Percentiles rank a stretch among this genome's conserved stretches.
Conservation (phyloP, 2,888 invertebrate species). For the Sphecodes monilicornis region DNA sequence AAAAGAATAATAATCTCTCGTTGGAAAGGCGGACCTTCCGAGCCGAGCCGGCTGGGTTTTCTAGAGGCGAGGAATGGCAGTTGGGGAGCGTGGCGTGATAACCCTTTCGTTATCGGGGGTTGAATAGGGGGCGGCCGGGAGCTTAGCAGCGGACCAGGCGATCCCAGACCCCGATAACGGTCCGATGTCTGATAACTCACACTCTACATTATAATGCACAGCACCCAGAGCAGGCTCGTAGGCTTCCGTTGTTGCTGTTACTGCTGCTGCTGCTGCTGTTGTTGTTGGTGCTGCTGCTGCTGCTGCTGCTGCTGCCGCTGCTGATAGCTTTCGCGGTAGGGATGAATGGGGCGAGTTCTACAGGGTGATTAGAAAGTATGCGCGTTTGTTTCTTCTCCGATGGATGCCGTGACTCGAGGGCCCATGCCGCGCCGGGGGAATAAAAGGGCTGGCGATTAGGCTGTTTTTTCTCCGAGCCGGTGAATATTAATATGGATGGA, state of each 20-base stretch:
- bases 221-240: slow-evolving; percentile 67
- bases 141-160: slow-evolving; percentile 78
- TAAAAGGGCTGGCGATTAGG: background rate
- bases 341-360: slow-evolving; percentile 42
- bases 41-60: slow-evolving; percentile 38
- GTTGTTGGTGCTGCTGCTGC: slow-evolving; percentile 56
- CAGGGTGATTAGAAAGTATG: slow-evolving; percentile 69
- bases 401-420: slow-evolving; percentile 8
- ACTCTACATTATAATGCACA: slow-evolving; percentile 81
- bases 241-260: slow-evolving; percentile 56
- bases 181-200: slow-evolving; percentile 82
- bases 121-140: slow-evolving; percentile 69
- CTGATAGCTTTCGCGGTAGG: slow-evolving; percentile 42
- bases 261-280: slow-evolving; percentile 45
- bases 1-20: slow-evolving; percentile 74
- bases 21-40: slow-evolving; percentile 63
- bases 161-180: slow-evolving; percentile 81
- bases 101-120: slow-evolving; percentile 83
- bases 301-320: slow-evolving; percentile 26
- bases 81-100: slow-evolving; percentile 81
- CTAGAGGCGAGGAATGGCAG: slow-evolving; percentile 71
- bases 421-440: background rate
- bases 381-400: slow-evolving; percentile 22
- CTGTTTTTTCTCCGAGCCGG: background rate
- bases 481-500: background rate